Conservation (phyloP, 2,113 vertebrate genomes). For the Caranx melampygus region DNA sequence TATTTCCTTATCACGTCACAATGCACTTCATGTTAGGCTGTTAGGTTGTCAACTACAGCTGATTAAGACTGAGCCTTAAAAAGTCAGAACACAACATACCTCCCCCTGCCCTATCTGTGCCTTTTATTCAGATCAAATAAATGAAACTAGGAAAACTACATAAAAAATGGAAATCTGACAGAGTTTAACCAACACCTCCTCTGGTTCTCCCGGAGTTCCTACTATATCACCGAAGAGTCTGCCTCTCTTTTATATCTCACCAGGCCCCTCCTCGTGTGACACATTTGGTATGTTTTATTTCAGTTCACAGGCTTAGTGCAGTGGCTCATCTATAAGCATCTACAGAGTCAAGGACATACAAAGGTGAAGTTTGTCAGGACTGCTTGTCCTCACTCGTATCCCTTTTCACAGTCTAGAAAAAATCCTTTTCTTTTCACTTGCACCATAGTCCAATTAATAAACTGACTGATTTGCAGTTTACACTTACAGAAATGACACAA, state of each 20-base stretch:
- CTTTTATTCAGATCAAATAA: neutral
- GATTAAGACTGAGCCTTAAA: neutral
- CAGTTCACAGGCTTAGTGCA: conserved; percentile 26
- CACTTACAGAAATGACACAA: neutral
- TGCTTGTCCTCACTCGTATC: conserved; percentile 1
- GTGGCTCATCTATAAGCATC: conserved; percentile 21
- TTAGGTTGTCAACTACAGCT: neutral
- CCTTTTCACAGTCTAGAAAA: neutral
- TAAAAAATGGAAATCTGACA: conserved; percentile 1
- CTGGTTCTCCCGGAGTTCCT: conserved; percentile 14
- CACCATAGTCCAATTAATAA: neutral
- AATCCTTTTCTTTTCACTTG: neutral
- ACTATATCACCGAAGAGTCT: neutral
- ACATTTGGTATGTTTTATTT: conserved; percentile 43
- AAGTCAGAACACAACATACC: neutral
- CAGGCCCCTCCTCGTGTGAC: conserved; percentile 53
- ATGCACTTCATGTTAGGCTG: neutral
- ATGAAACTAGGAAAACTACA: conserved; percentile 4
- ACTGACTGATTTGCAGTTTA: neutral
- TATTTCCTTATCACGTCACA: neutral
- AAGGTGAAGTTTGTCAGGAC: conserved; percentile 12
- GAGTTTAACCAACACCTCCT: neutral
- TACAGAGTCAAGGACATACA: conserved; percentile 53
- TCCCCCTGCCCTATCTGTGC: neutral
- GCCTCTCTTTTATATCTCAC: conserved; percentile 38